Percentiles rank a stretch among this genome's conserved stretches.
phyloP scores from a whole-genome alignment of 2,888 invertebrate species.

The Aspidiotus destructor region DNA sequence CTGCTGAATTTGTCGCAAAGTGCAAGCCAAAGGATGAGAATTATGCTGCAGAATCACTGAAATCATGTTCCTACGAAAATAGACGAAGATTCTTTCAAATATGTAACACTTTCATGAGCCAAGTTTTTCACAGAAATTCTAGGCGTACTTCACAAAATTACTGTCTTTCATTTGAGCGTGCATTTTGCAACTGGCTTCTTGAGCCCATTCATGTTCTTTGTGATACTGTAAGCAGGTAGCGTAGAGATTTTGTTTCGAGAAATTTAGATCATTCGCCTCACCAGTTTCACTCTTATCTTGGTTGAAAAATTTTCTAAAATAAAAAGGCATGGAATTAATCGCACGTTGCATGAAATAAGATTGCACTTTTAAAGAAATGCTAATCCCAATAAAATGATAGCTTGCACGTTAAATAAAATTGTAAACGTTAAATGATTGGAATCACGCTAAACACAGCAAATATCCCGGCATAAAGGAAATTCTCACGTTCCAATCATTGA shows the following conservation, averaged over 20 bases:
- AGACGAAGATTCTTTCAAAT: no score
- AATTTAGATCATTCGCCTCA: slow-evolving; percentile 8
- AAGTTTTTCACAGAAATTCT: neutral
- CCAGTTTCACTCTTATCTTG: slow-evolving; percentile 16
- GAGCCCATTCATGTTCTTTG: slow-evolving; percentile 27
- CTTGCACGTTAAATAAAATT: no score
- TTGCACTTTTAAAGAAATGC: no score
- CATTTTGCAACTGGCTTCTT: slow-evolving; percentile 19
- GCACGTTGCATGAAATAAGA: no score
- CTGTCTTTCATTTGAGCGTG: neutral
- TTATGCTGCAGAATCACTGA: slow-evolving; percentile 17
- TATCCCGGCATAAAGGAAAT: no score
- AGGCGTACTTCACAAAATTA: slow-evolving; percentile 8
- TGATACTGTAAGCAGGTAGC: slow-evolving; percentile 19
- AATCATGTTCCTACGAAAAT: slow-evolving; percentile 11
- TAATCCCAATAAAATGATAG: no score
- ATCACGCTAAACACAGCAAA: no score
- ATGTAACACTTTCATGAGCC: no score
- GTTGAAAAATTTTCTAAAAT: slow-evolving; percentile 16
- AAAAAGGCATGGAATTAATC: neutral
- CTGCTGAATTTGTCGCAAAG: slow-evolving; percentile 18
- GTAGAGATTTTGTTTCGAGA: slow-evolving; percentile 26
- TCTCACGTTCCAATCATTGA: no score
- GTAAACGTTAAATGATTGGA: no score
- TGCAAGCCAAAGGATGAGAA: slow-evolving; percentile 21